Percentiles rank a stretch among this genome's conserved stretches.
phyloP scores from a whole-genome alignment of 2,888 invertebrate species.

The Acronicta aceris region DNA sequence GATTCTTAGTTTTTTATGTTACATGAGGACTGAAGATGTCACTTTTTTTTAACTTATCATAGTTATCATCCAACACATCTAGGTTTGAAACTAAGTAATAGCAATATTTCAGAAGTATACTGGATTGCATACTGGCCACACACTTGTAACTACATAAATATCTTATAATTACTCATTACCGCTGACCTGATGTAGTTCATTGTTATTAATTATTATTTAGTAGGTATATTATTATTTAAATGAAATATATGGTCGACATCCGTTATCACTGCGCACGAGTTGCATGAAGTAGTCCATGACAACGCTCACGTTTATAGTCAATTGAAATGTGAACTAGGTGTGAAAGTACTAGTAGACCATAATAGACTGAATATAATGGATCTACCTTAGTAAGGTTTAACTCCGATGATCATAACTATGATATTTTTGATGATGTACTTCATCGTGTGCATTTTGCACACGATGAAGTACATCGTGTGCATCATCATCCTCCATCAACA shows the following conservation, averaged over 20 bases:
- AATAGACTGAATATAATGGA: background rate
- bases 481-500: too few species aligned
- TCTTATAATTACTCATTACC: background rate
- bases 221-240: background rate
- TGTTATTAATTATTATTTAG: background rate
- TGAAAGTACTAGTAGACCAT: background rate
- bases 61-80: too few species aligned
- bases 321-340: background rate
- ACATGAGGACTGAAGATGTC: too few species aligned
- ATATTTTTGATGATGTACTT: too few species aligned
- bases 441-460: too few species aligned
- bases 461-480: too few species aligned
- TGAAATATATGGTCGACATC: background rate
- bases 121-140: too few species aligned
- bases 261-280: slow-evolving; percentile 1
- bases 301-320: background rate
- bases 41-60: too few species aligned
- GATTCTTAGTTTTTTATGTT: too few species aligned
- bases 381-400: background rate
- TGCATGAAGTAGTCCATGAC: background rate
- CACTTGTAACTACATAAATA: background rate
- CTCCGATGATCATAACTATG: too few species aligned
- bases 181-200: background rate
- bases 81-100: too few species aligned
- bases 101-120: too few species aligned